A percentile compares a stretch with the other conserved stretches of the same genome.
Evolutionary conservation across 2,888 invertebrate genomes (phyloP).

Genomic region (Drosophila mimica): DNA sequence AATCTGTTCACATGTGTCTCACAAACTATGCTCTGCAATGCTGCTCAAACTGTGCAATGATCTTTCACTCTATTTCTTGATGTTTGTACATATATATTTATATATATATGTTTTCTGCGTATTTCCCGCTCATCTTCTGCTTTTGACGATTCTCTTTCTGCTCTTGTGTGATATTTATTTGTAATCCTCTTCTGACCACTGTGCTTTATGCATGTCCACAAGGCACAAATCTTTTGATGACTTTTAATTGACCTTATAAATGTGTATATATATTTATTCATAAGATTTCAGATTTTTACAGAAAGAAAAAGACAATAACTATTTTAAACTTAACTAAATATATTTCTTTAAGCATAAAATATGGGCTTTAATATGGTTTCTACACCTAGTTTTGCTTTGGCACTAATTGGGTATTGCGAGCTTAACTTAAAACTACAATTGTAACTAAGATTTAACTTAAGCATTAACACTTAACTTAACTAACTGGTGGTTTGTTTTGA

Average conservation of each 20-base stretch:
- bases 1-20: conserved; percentile 50
- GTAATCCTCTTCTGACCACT: conserved; percentile 14
- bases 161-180: conserved; percentile 4
- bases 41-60: conserved; percentile 52
- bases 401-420: conserved; percentile 3
- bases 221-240: conserved; percentile 11
- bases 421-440: conserved; percentile 4
- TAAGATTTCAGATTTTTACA: conserved; percentile 18
- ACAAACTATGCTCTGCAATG: conserved; percentile 23
- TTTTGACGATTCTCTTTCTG: conserved; percentile 4
- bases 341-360: background rate
- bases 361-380: background rate
- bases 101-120: conserved; percentile 22
- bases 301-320: background rate
- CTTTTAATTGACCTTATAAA: background rate
- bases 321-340: background rate
- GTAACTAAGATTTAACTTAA: conserved; percentile 40
- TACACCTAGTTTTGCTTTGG: background rate
- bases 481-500: conserved; percentile 12
- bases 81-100: conserved; percentile 2
- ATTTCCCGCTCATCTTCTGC: conserved; percentile 17
- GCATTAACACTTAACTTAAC: conserved; percentile 10
- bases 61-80: conserved; percentile 12
- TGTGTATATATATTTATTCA: conserved; percentile 8
- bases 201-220: conserved; percentile 20